Base-by-base conservation (phyloP, 2,797 vertebrate genomes). In the Typhlichthys subterraneus region DNA sequence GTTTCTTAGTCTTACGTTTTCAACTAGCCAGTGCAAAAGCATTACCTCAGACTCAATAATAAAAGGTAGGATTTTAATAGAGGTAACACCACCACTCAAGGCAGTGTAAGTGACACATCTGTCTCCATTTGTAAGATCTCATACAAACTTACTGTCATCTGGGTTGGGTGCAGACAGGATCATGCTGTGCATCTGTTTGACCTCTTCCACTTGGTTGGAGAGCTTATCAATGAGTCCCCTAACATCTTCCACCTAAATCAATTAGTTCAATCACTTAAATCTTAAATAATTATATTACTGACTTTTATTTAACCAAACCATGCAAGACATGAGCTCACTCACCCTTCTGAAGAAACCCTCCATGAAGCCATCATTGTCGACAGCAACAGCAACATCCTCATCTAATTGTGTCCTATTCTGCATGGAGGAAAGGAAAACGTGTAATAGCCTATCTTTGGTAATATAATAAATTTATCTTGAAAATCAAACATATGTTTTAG, bases 261-360 rank as follows among this genome's bases (percentile, higher is more conserved):
- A 13, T 4, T 46, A 57, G 45, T 38, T 2, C 54, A 17, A 19
- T 12, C 11, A 69, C 33, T 54, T 56, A 54, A 17, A 8, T 38
- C 0, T n/a, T 19, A 2, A 5, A 10, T 29, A n/a, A 42, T 6
- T 1, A 0, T 13, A 2, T 2, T 45, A 0, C n/a, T 47, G 5
- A 14, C 4, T n/a, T 8, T 23, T 19, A 17, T 3, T 13, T 14
- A 8, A 2, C 15, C 46, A 13, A 57, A 23, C 1, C 38, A 47
- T 53, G 9, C 14, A 57, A 7, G 12, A 14, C 49, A 17, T 7
- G 15, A 55, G 14, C 9, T 49, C 0, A 77, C 89, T 70, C 63
- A 97, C 96, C 94, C 93, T 94, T 12, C 93, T 94, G 88, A 98
- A 99, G 63, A 99, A 98, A 29, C 93, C 91, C 69, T 96, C 96